Evolutionary conservation across 2,888 invertebrate species (phyloP).

Genomic region (Noctua comes): DNA sequence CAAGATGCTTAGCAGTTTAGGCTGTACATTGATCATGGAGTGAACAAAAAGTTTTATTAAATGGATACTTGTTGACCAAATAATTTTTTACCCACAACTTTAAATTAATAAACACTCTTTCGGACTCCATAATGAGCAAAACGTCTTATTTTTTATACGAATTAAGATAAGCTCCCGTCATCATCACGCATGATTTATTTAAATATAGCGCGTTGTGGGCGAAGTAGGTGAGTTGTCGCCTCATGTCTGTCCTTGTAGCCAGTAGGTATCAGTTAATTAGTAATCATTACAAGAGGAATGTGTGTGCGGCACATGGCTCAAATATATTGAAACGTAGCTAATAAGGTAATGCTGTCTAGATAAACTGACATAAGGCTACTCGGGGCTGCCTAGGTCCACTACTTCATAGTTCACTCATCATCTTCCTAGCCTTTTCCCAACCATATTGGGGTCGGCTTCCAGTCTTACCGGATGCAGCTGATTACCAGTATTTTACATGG

Average conservation of each 20-base stretch:
- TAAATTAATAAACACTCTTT: constrained; percentile 15
- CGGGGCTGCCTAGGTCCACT: neutral
- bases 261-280: constrained; percentile 55
- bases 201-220: constrained; percentile 54
- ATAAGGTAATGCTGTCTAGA: neutral
- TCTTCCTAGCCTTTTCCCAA: too few relatives aligned
- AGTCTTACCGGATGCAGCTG: too few relatives aligned
- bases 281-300: constrained; percentile 55
- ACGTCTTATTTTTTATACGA: constrained; percentile 36
- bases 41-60: neutral
- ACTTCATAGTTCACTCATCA: neutral
- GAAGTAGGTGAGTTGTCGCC: constrained; percentile 52
- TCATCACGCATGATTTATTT: constrained; percentile 59
- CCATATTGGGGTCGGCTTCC: too few relatives aligned
- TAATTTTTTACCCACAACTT: neutral
- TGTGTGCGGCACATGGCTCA: constrained; percentile 42
- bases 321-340: constrained; percentile 16
- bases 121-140: constrained; percentile 8
- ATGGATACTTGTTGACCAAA: neutral
- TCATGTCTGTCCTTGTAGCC: constrained; percentile 49
- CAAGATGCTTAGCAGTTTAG: neutral
- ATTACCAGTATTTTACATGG: too few relatives aligned
- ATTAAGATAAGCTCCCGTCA: constrained; percentile 48
- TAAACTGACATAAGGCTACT: neutral
- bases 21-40: neutral